A percentile compares a stretch with the other conserved stretches of the same genome.
phyloP scores from a whole-genome alignment of 2,888 invertebrate genomes.

The Pogonocherus hispidulus region DNA sequence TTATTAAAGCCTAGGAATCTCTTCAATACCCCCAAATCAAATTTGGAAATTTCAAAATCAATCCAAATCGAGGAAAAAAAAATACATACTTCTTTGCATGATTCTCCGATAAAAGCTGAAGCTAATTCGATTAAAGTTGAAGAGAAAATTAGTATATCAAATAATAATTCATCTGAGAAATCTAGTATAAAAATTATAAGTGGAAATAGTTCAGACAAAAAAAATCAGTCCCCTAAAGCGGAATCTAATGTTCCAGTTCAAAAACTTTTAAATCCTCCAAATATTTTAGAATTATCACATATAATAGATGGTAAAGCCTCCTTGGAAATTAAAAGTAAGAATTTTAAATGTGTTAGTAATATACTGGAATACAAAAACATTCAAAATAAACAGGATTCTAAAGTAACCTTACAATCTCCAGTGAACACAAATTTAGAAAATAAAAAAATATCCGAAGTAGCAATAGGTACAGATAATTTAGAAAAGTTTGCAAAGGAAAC shows the following conservation, averaged over 20 bases:
- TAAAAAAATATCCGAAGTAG: slow-evolving; percentile 15
- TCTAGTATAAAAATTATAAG: no score
- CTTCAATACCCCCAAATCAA: slow-evolving; percentile 15
- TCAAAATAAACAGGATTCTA: slow-evolving; percentile 2
- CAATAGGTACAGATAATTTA: slow-evolving; percentile 7
- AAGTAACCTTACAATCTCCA: slow-evolving; percentile 27
- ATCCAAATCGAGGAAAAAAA: no score
- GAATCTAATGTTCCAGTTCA: no score
- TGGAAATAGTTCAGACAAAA: no score
- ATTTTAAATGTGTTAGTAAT: slow-evolving; percentile 1
- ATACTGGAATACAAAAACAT: slow-evolving; percentile 18
- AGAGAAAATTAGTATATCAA: not conserved
- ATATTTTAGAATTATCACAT: not conserved
- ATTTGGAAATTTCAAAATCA: no score
- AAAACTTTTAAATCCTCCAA: no score
- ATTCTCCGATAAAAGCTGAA: not conserved
- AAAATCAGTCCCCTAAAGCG: no score
- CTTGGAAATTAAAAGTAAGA: not conserved
- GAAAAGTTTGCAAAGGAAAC: slow-evolving; percentile 39
- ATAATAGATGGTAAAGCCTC: not conserved
- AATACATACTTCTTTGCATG: not conserved
- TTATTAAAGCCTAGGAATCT: slow-evolving; percentile 20
- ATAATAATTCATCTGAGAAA: not conserved
- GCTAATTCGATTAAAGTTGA: not conserved
- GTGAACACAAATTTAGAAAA: not conserved